Evolutionary conservation across 1,140 invertebrate species (phyloP), one percentile per base, ranked within the genome.

Genomic region (Drosophila burlai): DNA sequence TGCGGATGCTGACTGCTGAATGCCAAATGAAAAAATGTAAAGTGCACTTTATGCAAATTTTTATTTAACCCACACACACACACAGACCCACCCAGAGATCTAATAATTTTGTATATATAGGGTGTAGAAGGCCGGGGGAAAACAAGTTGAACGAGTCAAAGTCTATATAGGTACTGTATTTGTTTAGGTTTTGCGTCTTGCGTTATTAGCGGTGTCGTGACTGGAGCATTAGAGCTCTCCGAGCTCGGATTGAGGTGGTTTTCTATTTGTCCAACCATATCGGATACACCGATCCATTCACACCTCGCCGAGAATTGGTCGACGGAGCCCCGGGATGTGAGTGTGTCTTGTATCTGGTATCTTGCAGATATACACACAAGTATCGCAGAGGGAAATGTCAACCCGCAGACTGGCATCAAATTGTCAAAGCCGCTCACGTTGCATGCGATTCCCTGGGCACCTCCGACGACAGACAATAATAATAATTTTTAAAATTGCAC

Each of bases 281-380:
- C 81, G 83, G 75, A 77, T 76, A 86, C 83, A 82, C 54, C 46
- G 78, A 82, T 87, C 83, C 85, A 87, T 86, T 86, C 83, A 87
- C 83, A 86, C 83, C 78, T 83, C 66, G 71, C 50, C 66, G 66
- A 79, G 68, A 86, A 82, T 68, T 74, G 74, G 50, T 67, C 38
- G 46, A 16, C 13, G 26, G 26, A 9, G 36, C 50, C 11, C 24
- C 13, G 45, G 10, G 31, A 46, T 45, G 42, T 21, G 34, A 34
- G 40, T 59, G 15, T 49, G 62, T 67, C 57, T 73, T 62, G 57
- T 67, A 71, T 64, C 61, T 64, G 36, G 58, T 67, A 67, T 61
- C 46, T 73, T 61, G 68, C 55, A 73, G 71, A 60, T 72, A 71
- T 21, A 24, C 24, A 24, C 52, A 40, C 18, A 47, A 31, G 24